Evolutionary conservation across 2,888 invertebrate genomes (phyloP).

Genomic region (Melieria omissa): DNA sequence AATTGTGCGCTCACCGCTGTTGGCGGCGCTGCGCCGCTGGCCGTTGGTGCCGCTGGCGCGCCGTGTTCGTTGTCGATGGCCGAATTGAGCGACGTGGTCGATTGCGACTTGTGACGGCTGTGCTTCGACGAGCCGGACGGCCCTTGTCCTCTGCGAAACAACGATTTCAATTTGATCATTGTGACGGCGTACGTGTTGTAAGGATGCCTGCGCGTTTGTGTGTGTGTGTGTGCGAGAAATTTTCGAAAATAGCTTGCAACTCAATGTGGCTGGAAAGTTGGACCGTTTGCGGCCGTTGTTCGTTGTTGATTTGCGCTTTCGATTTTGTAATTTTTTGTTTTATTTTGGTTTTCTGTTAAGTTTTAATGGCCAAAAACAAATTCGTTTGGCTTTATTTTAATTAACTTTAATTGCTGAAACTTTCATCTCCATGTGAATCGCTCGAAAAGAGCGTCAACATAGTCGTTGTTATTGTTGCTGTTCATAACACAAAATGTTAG

Average conservation of each 20-base stretch:
- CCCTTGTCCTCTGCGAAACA: slow-evolving; percentile 88
- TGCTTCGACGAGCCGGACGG: slow-evolving; percentile 63
- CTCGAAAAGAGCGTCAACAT: not conserved
- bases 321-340: not conserved
- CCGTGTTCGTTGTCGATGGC: slow-evolving; percentile 51
- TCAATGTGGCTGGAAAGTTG: no score
- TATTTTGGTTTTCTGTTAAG: not conserved
- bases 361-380: not conserved
- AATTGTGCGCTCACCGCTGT: slow-evolving; percentile 47
- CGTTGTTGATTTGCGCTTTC: not conserved
- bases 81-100: slow-evolving; percentile 59
- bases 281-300: no score
- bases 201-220: not conserved
- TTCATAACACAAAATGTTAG: not conserved
- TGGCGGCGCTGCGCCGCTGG: slow-evolving; percentile 14
- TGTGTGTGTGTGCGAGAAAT: not conserved
- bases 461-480: not conserved
- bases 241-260: no score
- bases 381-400: not conserved
- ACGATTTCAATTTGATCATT: slow-evolving; percentile 93
- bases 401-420: not conserved
- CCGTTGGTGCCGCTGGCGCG: slow-evolving; percentile 25
- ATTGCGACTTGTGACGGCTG: slow-evolving; percentile 60
- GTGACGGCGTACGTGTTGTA: slow-evolving; percentile 48
- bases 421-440: not conserved